Base-by-base conservation (phyloP, 2,113 vertebrate genomes). In the Carassius carassius region DNA sequence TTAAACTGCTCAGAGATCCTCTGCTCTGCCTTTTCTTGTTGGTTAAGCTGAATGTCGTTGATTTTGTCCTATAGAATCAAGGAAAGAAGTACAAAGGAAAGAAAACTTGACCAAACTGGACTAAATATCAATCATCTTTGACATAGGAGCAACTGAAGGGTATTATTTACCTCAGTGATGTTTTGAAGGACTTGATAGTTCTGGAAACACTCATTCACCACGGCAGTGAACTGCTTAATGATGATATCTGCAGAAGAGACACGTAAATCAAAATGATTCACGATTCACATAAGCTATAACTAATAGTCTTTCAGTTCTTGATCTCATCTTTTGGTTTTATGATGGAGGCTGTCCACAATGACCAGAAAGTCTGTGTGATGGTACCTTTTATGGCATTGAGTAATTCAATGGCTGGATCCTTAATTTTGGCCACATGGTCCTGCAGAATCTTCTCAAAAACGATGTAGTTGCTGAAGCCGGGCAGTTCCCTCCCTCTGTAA, bases 1-100 rank as follows among this genome's bases (percentile, higher is more conserved):
- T 89, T 73, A 86, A 90, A 89, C 85, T 90, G 89, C 67, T 90
- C 89, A 21, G 58, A 19, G 69, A 90, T 84, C 78, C 86, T 90
- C 74, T 88, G 17, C 77, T 85, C 63, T 11, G 86, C 81, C 37
- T 86, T 89, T 9, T 11, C 70, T 41, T 84, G 77, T 19, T 89
- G 89, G 2, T 25, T 89, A 3, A 78, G 86, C 32, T 88, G 88
- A 44, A 89, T 87, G 44, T 89, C 72, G 19, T 89, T 62, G 10
- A 89, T 88, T 87, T 90, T 90, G 60, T 87, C 75, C 89, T 90
- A 73, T 3, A 10, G 32, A 73, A 12, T 29, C 7, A 65, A 25
- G 4, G 10, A 11, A 51, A 35, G 14, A 32, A 29, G 35, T 23
- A 58, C 2, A 58, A 9, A 58, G 12, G 7, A 32, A 17, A 54